phyloP scores from a whole-genome alignment of 2,113 vertebrate species.

The Misgurnus mizolepis region DNA sequence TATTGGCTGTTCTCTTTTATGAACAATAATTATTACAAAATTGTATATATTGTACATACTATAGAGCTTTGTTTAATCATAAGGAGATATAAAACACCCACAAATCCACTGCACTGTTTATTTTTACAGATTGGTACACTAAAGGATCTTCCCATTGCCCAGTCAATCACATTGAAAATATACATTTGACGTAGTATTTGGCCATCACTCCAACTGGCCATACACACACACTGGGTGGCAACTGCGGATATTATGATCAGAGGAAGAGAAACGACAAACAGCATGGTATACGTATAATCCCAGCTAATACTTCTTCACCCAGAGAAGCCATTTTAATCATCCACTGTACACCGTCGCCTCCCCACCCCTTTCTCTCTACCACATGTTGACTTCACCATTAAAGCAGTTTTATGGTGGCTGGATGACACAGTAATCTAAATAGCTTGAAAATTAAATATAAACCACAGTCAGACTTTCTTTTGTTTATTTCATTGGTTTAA shows the following conservation, averaged over 20 bases:
- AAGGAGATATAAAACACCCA: not conserved
- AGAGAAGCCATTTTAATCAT: constrained; percentile 53
- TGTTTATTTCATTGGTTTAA: constrained; percentile 25
- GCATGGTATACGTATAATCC: not conserved
- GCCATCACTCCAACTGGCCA: constrained; percentile 6
- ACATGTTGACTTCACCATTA: constrained; percentile 61
- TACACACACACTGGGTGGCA: constrained; percentile 21
- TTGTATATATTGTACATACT: no score
- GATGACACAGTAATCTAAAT: constrained; percentile 66
- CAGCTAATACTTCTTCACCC: constrained; percentile 41
- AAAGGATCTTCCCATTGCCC: not conserved
- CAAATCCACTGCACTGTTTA: not conserved
- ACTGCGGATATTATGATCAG: constrained; percentile 9
- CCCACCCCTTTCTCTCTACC: constrained; percentile 50
- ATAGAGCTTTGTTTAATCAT: no score
- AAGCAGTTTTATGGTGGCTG: constrained; percentile 56
- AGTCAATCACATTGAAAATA: not conserved
- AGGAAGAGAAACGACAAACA: constrained; percentile 16
- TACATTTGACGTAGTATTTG: not conserved
- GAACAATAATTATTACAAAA: no score
- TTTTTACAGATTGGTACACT: not conserved
- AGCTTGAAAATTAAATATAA: constrained; percentile 64
- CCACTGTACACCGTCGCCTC: constrained; percentile 38
- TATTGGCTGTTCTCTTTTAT: no score
- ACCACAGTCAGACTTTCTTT: constrained; percentile 54